Conservation (phyloP, 2,113 vertebrate species). For the Equus quagga region DNA sequence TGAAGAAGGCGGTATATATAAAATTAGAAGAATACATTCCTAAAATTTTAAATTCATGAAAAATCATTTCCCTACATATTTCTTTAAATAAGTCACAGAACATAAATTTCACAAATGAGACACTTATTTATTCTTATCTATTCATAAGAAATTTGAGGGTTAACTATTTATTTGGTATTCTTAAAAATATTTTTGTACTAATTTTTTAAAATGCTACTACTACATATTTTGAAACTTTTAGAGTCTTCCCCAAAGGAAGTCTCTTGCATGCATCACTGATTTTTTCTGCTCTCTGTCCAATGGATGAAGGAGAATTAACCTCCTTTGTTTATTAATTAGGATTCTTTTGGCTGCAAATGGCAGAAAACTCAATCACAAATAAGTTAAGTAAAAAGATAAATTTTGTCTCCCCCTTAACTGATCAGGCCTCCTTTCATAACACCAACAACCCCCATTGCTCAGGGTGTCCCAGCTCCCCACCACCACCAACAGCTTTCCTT, state of each 20-base stretch:
- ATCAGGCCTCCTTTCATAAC: background rate
- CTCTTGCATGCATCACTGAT: background rate
- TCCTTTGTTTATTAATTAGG: background rate
- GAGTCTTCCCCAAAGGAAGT: background rate
- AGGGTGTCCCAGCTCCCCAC: background rate
- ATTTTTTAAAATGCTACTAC: background rate
- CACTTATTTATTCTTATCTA: background rate
- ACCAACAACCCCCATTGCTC: background rate
- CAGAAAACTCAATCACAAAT: background rate
- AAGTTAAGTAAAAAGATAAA: background rate
- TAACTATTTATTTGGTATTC: background rate
- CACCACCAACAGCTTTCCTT: background rate
- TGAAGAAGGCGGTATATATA: background rate
- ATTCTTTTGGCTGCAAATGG: background rate
- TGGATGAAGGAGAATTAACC: background rate
- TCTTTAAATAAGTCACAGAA: background rate
- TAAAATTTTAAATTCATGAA: background rate
- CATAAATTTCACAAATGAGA: background rate
- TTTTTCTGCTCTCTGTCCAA: background rate
- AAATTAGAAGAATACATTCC: background rate
- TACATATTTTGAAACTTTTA: background rate
- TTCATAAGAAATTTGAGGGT: background rate
- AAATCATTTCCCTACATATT: background rate
- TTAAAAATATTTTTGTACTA: constrained; percentile 10
- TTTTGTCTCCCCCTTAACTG: background rate